phyloP scores from a whole-genome alignment of 2,797 vertebrate genomes.

The Bradypus variegatus region DNA sequence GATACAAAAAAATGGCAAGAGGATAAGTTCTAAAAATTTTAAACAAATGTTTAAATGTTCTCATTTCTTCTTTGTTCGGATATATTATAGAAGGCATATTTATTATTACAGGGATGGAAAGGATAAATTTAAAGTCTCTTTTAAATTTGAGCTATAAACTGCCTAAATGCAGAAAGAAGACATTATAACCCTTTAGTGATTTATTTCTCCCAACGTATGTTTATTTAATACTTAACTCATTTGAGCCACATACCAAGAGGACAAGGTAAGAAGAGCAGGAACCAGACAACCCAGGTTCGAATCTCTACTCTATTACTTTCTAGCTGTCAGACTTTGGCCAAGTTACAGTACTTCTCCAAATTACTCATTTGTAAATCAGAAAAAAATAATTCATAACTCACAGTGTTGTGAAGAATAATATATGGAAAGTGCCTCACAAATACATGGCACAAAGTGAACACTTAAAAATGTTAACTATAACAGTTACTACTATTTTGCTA shows the following conservation, averaged over 20 bases:
- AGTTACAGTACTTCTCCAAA: neutral
- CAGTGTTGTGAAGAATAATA: neutral
- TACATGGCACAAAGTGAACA: neutral
- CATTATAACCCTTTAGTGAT: neutral
- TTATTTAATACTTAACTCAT: neutral
- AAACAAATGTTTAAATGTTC: neutral
- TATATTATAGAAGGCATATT: neutral
- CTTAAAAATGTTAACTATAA: neutral
- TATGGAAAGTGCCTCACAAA: neutral
- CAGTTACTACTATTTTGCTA: neutral
- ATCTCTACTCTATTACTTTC: neutral
- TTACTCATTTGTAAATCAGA: neutral
- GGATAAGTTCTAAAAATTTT: neutral
- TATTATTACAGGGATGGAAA: neutral
- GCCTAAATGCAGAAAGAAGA: neutral
- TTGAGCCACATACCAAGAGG: neutral
- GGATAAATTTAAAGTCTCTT: neutral
- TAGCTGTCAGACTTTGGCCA: neutral
- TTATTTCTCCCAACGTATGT: neutral
- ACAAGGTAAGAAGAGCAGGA: neutral
- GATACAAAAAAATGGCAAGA: neutral
- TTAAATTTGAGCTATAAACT: neutral
- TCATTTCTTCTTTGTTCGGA: neutral
- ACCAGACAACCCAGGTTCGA: neutral
- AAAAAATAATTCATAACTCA: neutral